Percentiles rank a stretch among this genome's conserved stretches.
Conservation (phyloP, 2,888 invertebrate genomes). For the Aphrophora alni region DNA sequence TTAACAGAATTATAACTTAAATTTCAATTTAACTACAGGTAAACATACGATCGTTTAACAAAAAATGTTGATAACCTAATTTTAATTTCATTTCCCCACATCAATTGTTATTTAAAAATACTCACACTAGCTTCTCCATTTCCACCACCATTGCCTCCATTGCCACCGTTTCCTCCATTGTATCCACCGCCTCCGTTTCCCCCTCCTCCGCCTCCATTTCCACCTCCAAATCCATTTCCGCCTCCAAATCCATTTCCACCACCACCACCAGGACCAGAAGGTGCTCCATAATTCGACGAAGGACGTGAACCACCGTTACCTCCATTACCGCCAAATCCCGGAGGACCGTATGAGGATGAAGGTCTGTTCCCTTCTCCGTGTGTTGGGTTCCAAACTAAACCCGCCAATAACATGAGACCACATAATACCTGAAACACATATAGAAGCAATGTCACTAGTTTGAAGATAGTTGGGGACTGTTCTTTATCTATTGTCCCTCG, state of each 20-base stretch:
- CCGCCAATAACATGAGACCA: background rate
- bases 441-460: too few species aligned
- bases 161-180: constrained; percentile 25
- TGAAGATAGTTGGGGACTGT: too few species aligned
- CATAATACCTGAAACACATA: constrained; percentile 15
- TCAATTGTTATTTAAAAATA: too few species aligned
- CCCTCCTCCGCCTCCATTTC: constrained; percentile 14
- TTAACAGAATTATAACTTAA: too few species aligned
- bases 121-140: constrained; percentile 7
- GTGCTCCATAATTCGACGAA: constrained; percentile 21
- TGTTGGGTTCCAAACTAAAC: background rate
- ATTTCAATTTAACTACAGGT: too few species aligned
- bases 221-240: constrained; percentile 23
- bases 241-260: constrained; percentile 12
- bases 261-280: constrained; percentile 24
- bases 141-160: constrained; percentile 14
- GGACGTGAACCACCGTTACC: constrained; percentile 17
- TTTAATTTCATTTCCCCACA: too few species aligned
- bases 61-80: too few species aligned
- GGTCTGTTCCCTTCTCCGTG: constrained; percentile 2
- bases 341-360: constrained; percentile 26
- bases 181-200: constrained; percentile 28
- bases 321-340: constrained; percentile 25
- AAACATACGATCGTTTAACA: too few species aligned
- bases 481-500: too few species aligned